These are phyloP conservation scores for Anticlea derivata DNA, from an alignment of 2,888 invertebrate species.

Conservation along the genomic window DNA sequence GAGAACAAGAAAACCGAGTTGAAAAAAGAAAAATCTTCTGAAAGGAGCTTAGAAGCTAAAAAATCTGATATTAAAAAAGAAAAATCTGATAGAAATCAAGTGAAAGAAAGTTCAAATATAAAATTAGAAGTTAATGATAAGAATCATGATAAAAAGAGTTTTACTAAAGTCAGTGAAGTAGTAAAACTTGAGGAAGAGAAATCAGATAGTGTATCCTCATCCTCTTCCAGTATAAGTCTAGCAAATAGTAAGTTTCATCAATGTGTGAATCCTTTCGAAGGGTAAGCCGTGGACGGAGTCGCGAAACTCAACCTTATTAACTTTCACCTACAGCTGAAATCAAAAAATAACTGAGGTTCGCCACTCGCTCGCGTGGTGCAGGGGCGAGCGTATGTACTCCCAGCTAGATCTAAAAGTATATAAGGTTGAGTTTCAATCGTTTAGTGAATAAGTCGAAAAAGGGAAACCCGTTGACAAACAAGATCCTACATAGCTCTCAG, in stretches of 20 bases:
- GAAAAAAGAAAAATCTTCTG: constrained; percentile 36
- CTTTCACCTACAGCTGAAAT: too few species aligned
- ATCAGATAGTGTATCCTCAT: constrained; percentile 34
- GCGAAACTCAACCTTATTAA: too few species aligned
- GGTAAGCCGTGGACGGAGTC: too few species aligned
- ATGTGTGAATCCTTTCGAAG: too few species aligned
- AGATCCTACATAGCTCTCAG: too few species aligned
- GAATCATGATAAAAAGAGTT: constrained; percentile 34
- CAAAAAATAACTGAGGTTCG: too few species aligned
- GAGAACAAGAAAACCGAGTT: constrained; percentile 30
- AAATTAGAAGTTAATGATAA: constrained; percentile 35
- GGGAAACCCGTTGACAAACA: too few species aligned
- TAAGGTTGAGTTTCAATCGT: too few species aligned
- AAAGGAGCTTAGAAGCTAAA: constrained; percentile 29
- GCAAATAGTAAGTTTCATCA: constrained; percentile 15
- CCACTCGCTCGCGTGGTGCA: too few species aligned
- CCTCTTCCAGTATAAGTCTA: constrained; percentile 18
- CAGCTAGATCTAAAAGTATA: too few species aligned
- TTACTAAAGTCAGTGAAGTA: constrained; percentile 34
- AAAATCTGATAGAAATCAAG: constrained; percentile 20
- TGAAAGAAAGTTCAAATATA: constrained; percentile 24
- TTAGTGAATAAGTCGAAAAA: too few species aligned
- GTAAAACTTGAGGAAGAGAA: constrained; percentile 33
- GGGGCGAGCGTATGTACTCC: too few species aligned
- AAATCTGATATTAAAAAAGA: constrained; percentile 35